Evolutionary conservation across 2,113 vertebrate genomes (phyloP), one percentile per base, ranked within the genome.

Genomic region (Glareola pratincola): DNA sequence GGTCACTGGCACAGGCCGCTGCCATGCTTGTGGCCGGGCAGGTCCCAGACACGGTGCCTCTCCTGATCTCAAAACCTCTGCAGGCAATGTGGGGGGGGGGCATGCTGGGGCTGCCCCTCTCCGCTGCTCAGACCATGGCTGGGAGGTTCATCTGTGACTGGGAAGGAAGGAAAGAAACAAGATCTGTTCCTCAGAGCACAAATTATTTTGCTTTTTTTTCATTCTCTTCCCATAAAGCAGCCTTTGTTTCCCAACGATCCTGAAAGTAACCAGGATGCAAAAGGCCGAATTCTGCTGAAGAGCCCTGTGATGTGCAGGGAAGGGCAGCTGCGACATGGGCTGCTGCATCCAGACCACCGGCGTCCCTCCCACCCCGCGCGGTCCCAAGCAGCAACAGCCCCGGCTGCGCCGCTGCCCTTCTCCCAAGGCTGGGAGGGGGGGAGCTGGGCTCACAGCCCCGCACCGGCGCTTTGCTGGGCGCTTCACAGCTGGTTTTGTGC

Each of bases 361-460:
- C 41, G 39, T 34, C 81, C 51, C 60, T 30, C 37, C 1, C 2
- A 17, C 15, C 18, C 37, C 0, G 0, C 1, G 0, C 0, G 2
- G 30, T 81, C 17, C 51, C 37, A 47, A n/a, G 54, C 53, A 72
- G 57, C 53, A 82, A 6, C 57, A 86, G 43, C 23, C 36, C 64
- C 0, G 0, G 0, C 30, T 30, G 39, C 4, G 10, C 73, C 2
- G 3, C 24, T 64, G 56, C 30, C 26, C 57, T 48, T 69, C 45
- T 50, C 56, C 34, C 0, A 2, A 41, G 48, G 47, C 85, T 66
- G 64, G 6, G n/a, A 0, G 12, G 0, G 6, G 8, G 24, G 10
- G 27, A 91, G 75, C 75, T 12, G 74, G 56, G 51, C n/a, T 75
- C 29, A n/a, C 10, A 63, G 36, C 47, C 78, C 53, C 12, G 3